Evolutionary conservation across 2,888 invertebrate genomes (phyloP).

Genomic region (Agriopis marginaria): DNA sequence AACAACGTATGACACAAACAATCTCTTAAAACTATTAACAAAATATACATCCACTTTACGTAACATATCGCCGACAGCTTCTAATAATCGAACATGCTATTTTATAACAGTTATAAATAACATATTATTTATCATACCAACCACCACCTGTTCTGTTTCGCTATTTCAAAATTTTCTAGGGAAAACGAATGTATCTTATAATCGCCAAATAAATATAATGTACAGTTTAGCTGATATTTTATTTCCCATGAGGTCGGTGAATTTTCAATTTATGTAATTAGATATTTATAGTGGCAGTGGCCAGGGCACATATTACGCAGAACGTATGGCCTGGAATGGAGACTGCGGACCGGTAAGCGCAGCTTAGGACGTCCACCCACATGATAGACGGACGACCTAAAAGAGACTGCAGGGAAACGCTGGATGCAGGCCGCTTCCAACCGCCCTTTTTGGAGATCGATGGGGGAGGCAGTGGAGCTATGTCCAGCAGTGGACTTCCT

Average conservation of each 20-base stretch:
- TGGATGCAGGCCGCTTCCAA: no score
- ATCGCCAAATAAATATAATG: constrained; percentile 18
- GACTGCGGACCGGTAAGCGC: no score
- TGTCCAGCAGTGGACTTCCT: no score
- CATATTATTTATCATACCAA: constrained; percentile 6
- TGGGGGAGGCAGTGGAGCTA: no score
- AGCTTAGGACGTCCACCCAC: no score
- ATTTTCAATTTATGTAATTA: neutral
- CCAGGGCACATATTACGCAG: no score
- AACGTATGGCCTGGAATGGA: no score
- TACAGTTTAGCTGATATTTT: constrained; percentile 12
- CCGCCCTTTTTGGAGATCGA: no score
- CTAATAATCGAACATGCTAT: constrained; percentile 11
- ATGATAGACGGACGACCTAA: no score
- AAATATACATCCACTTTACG: constrained; percentile 19
- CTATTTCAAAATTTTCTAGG: constrained; percentile 24
- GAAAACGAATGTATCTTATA: constrained; percentile 15
- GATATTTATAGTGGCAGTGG: no score
- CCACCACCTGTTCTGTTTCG: constrained; percentile 16
- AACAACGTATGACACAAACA: neutral
- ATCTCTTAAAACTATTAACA: constrained; percentile 6
- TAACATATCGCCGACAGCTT: constrained; percentile 12
- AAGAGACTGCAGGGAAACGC: no score
- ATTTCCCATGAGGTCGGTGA: constrained; percentile 15
- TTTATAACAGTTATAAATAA: neutral